These are phyloP conservation scores for Harpalus rufipes DNA, from an alignment of 2,888 invertebrate genomes.

Conservation along the genomic window DNA sequence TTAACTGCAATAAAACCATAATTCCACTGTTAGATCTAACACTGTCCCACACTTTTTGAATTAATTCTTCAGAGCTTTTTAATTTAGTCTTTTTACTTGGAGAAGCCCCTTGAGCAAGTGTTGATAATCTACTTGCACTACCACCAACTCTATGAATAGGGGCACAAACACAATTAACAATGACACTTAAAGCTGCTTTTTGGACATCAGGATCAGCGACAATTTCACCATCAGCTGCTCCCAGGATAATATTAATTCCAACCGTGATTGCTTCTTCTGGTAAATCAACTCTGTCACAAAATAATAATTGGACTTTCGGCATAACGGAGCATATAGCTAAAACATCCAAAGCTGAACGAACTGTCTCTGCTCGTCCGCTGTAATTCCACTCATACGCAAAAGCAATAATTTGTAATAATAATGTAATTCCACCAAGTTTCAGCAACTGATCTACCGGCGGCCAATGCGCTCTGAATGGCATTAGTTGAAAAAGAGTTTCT, in stretches of 20 bases:
- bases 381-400: slow-evolving; percentile 96
- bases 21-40: slow-evolving; percentile 97
- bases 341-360: slow-evolving; percentile 90
- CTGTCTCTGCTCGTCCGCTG: slow-evolving; percentile 90
- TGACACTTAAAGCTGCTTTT: slow-evolving; percentile 91
- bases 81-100: slow-evolving; percentile 82
- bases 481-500: slow-evolving; percentile 86
- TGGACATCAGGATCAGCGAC: slow-evolving; percentile 95
- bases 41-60: slow-evolving; percentile 96
- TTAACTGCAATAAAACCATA: slow-evolving; percentile 93
- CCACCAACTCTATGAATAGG: slow-evolving; percentile 88
- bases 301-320: slow-evolving; percentile 86
- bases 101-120: slow-evolving; percentile 72
- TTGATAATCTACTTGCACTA: slow-evolving; percentile 77
- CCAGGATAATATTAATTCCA: slow-evolving; percentile 88
- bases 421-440: slow-evolving; percentile 89
- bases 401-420: slow-evolving; percentile 91
- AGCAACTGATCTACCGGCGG: slow-evolving; percentile 92
- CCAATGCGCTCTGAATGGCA: slow-evolving; percentile 90
- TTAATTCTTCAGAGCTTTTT: slow-evolving; percentile 89
- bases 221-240: slow-evolving; percentile 94
- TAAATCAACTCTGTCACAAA: slow-evolving; percentile 88
- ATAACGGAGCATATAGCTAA: slow-evolving; percentile 94
- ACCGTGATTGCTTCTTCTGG: slow-evolving; percentile 88
- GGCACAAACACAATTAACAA: slow-evolving; percentile 96